These are phyloP conservation scores for Alectura lathami DNA, from an alignment of 2,113 vertebrate genomes.

Conservation along the genomic window DNA sequence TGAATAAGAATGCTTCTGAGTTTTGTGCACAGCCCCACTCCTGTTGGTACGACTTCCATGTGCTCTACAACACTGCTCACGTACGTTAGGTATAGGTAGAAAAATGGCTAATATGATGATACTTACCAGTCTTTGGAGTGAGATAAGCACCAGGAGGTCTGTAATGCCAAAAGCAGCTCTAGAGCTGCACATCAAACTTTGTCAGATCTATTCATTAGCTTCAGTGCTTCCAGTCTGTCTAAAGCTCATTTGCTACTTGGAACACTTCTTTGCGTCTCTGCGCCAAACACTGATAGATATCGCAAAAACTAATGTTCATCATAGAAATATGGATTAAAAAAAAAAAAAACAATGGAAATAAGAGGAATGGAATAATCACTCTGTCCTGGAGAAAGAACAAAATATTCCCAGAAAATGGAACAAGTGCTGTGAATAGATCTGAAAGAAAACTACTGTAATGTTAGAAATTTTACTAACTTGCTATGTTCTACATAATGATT, in stretches of 20 bases:
- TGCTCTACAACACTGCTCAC: neutral
- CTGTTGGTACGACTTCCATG: neutral
- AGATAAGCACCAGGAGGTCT: neutral
- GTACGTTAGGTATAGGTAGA: neutral
- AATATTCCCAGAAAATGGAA: neutral
- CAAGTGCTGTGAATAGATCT: neutral
- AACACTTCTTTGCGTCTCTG: neutral
- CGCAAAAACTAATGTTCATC: neutral
- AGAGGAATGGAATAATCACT: neutral
- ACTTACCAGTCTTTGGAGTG: neutral
- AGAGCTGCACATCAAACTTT: neutral
- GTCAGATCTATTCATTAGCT: neutral
- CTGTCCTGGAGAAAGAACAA: neutral
- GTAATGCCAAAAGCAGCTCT: neutral
- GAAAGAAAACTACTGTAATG: neutral
- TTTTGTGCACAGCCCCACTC: neutral
- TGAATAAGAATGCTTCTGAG: neutral
- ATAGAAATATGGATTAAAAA: neutral
- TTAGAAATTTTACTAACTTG: neutral
- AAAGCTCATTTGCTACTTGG: neutral
- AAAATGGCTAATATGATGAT: neutral
- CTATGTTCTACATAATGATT: neutral
- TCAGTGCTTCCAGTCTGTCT: neutral
- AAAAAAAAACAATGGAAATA: neutral
- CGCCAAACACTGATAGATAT: neutral